Percentiles rank a stretch among this genome's conserved stretches.
phyloP scores from a whole-genome alignment of 2,797 vertebrate species.

The Cephalopachus bancanus region DNA sequence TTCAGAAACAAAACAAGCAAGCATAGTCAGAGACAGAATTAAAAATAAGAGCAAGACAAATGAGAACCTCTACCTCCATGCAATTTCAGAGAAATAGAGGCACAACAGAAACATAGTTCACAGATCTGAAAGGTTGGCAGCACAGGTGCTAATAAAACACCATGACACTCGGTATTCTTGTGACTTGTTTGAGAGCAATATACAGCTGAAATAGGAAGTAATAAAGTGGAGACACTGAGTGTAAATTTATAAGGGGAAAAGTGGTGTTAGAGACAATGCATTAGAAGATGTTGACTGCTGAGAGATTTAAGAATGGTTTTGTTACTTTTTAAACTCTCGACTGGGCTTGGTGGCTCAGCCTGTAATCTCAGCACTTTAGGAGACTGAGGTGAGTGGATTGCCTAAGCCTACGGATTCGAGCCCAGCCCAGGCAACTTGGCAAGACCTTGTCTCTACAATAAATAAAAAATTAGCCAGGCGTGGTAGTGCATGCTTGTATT shows the following conservation, averaged over 20 bases:
- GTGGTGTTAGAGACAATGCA: neutral
- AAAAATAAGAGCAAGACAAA: neutral
- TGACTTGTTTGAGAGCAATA: neutral
- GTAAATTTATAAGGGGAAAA: neutral
- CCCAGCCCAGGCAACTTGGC: too few relatives aligned
- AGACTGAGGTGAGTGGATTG: too few relatives aligned
- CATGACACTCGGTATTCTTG: neutral
- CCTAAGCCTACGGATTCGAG: too few relatives aligned
- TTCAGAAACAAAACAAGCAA: conserved; percentile 13
- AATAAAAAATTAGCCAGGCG: too few relatives aligned
- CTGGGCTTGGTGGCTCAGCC: too few relatives aligned
- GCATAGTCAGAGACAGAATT: neutral
- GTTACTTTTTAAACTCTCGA: neutral
- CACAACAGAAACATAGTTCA: neutral
- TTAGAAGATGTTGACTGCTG: neutral
- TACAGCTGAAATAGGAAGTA: neutral
- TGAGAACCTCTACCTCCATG: neutral
- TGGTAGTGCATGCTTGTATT: too few relatives aligned
- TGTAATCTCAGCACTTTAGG: too few relatives aligned
- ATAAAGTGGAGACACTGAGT: neutral
- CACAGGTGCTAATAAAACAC: neutral
- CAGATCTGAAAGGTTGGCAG: neutral
- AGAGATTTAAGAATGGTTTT: neutral
- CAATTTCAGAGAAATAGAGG: neutral
- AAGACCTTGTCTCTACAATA: too few relatives aligned